Percentiles rank a stretch among this genome's conserved stretches.
These are phyloP conservation scores for Gymnarchus niloticus DNA, from an alignment of 2,113 vertebrate genomes.

Conservation along the genomic window DNA sequence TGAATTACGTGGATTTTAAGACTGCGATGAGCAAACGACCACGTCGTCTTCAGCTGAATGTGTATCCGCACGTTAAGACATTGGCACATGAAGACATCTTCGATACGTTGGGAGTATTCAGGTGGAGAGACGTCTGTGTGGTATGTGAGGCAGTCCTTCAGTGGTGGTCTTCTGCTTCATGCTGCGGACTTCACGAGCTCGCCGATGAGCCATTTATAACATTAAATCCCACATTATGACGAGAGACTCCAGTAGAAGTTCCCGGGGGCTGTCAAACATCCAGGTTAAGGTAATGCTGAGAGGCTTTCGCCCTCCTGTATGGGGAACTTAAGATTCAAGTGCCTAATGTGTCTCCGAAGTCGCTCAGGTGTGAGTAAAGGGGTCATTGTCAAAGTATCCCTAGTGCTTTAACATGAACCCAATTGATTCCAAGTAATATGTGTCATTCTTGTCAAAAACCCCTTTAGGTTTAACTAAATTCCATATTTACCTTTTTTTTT, in stretches of 20 bases:
- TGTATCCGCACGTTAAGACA: background rate
- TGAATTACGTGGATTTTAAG: background rate
- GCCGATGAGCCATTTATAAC: background rate
- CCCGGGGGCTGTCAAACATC: background rate
- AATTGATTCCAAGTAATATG: background rate
- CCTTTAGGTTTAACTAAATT: too few relatives aligned
- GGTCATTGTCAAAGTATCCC: background rate
- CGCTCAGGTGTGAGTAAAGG: background rate
- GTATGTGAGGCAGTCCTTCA: background rate
- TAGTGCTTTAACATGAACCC: background rate
- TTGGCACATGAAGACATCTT: too few relatives aligned
- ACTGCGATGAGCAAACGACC: background rate
- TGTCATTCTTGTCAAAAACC: background rate
- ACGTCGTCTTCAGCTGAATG: background rate
- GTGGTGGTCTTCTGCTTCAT: background rate
- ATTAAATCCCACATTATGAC: background rate
- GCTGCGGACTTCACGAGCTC: background rate
- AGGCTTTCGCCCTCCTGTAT: background rate
- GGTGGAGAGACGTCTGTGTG: background rate
- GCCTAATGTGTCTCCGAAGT: background rate
- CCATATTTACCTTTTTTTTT: background rate
- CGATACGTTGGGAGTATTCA: background rate
- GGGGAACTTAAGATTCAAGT: background rate
- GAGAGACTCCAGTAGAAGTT: background rate
- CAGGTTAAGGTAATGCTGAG: background rate